Evolutionary conservation across 2,113 vertebrate genomes (phyloP).

Genomic region (Shinisaurus crocodilurus): DNA sequence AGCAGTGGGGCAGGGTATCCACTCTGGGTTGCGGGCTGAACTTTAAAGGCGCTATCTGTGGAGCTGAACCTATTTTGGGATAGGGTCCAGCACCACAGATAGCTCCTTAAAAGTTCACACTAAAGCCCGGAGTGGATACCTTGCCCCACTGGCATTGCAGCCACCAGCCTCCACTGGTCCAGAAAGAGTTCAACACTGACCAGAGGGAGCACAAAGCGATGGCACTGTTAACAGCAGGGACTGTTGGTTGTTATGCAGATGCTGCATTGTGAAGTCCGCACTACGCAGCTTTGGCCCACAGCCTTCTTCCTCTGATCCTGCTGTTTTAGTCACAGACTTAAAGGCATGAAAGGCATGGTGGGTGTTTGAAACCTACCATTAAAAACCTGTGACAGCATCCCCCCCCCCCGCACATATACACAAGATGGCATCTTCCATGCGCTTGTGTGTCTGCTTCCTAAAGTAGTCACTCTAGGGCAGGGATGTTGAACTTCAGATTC

Average conservation of each 20-base stretch:
- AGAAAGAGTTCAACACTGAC: not conserved
- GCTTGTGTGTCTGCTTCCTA: not conserved
- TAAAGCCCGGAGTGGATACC: too few relatives aligned
- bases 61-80: too few relatives aligned
- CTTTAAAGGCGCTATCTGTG: too few relatives aligned
- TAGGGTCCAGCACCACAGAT: too few relatives aligned
- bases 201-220: not conserved
- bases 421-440: not conserved
- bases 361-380: not conserved
- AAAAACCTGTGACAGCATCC: not conserved
- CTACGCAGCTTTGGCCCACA: not conserved
- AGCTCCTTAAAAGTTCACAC: too few relatives aligned
- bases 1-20: too few relatives aligned
- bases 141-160: too few relatives aligned
- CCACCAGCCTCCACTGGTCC: too few relatives aligned
- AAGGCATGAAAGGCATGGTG: not conserved
- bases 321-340: not conserved
- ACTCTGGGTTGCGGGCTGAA: too few relatives aligned
- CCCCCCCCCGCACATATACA: too few relatives aligned
- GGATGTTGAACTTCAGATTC: too few relatives aligned
- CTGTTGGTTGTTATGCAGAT: not conserved
- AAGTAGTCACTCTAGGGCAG: not conserved
- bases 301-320: not conserved
- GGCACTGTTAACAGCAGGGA: not conserved
- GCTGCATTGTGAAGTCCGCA: not conserved